Evolutionary conservation across 2,797 vertebrate species (phyloP).

Genomic region (Neosalanx taihuensis): DNA sequence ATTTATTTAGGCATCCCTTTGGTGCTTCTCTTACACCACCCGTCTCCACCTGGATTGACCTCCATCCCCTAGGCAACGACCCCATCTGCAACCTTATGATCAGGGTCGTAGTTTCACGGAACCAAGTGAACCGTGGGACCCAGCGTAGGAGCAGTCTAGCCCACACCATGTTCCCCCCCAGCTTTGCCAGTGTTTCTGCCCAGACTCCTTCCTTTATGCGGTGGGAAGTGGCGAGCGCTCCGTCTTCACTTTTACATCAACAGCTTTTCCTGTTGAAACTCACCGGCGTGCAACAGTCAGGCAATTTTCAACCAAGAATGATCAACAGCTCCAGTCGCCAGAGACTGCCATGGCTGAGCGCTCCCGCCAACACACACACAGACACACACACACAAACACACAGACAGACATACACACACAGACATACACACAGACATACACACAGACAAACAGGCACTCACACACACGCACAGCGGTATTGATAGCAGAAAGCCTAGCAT

Average conservation of each 20-base stretch:
- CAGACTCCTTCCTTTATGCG: not conserved
- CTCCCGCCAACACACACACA: too few relatives aligned
- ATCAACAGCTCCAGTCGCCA: slow-evolving; percentile 32
- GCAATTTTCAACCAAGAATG: slow-evolving; percentile 27
- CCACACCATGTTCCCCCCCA: not conserved
- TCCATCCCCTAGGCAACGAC: not conserved
- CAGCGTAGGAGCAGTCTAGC: too few relatives aligned
- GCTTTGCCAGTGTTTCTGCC: not conserved
- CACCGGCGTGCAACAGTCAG: slow-evolving; percentile 20
- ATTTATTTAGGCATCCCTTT: not conserved
- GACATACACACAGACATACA: slow-evolving; percentile 7
- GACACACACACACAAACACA: not conserved
- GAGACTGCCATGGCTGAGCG: slow-evolving; percentile 6
- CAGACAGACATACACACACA: not conserved
- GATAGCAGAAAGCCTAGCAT: not conserved
- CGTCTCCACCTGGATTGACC: not conserved
- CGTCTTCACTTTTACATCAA: not conserved
- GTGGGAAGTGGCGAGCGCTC: not conserved
- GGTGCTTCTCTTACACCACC: not conserved
- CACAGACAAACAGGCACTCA: slow-evolving; percentile 11
- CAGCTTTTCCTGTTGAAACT: not conserved
- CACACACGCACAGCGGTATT: not conserved
- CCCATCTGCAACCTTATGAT: not conserved
- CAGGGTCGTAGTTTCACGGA: not conserved
- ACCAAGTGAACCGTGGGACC: not conserved